Evolutionary conservation across 2,888 invertebrate species (phyloP), one percentile per base, ranked within the genome.

Genomic region (Apomyelois bistriatella): DNA sequence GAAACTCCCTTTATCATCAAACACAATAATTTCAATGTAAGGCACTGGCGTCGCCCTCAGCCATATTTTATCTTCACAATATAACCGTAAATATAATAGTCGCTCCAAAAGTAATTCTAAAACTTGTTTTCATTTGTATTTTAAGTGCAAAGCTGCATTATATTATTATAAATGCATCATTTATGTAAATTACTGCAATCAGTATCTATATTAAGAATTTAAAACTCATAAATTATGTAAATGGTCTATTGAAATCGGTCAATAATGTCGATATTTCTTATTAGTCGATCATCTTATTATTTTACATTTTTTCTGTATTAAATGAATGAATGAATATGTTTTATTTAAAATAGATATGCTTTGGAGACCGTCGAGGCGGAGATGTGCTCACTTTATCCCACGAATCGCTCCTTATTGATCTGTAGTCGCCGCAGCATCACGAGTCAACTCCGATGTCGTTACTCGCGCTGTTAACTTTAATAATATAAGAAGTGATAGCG

Each of bases 371-470:
- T 48, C 16, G 37, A 13, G 0, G 17, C 16, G 12, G 43, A 48
- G 42, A 48, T 52, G 51, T 48, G 35, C 47, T 51, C 6, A 32
- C 13, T 65, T 73, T 68, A 77, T 82, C 80, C 76, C 72, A 58
- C 64, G 61, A 58, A 61, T 60, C 58, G 62, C 70, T 68, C 62
- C 62, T 69, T 85, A 85, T 85, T 77, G 85, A 85, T 85, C 82
- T 83, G 73, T 59, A 75, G 61, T 61, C 72, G 68, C 62, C 72
- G 72, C 84, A 82, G 82, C 84, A 79, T 82, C 82, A 65, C 69
- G 50, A 52, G 41, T 53, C 53, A 16, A 35, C 30, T 52, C 46
- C 41, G 51, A 56, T 35, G 38, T 47, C 47, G 32, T 41, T 50
- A 40, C n/a, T 40, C 16, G 49, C 40, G 16, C 40, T 50, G 13